These are phyloP conservation scores for Gastrophryne carolinensis DNA, from an alignment of 2,797 vertebrate species.

Conservation along the genomic window DNA sequence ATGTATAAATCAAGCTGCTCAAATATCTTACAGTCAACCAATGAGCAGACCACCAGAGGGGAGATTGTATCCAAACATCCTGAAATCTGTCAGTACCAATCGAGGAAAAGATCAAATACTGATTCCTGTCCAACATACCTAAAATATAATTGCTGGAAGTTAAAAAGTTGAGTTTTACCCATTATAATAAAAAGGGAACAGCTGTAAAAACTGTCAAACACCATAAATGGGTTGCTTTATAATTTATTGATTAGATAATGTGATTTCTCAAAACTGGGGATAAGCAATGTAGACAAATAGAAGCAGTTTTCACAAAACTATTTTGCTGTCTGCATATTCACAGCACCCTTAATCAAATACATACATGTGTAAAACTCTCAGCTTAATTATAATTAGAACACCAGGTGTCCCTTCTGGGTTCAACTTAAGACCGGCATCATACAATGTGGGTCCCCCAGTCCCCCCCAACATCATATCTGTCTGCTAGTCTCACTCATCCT, in stretches of 20 bases:
- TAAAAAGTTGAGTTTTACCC: not conserved
- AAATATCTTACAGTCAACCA: constrained; percentile 46
- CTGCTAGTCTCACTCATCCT: too few species aligned
- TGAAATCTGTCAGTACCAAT: constrained; percentile 34
- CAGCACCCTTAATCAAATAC: too few species aligned
- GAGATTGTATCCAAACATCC: constrained; percentile 26
- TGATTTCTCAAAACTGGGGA: not conserved
- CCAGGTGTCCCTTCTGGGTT: too few species aligned
- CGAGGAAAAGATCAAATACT: constrained; percentile 4
- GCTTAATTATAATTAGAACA: too few species aligned
- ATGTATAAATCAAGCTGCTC: constrained; percentile 47
- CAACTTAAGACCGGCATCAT: too few species aligned
- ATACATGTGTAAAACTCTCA: too few species aligned
- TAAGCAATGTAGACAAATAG: not conserved
- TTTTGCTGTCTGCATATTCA: too few species aligned
- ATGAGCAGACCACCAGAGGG: constrained; percentile 43
- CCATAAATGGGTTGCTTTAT: not conserved
- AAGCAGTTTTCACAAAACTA: too few species aligned
- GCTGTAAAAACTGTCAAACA: not conserved
- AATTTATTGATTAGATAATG: not conserved
- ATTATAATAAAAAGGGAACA: not conserved
- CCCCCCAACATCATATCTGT: too few species aligned
- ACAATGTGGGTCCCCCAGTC: too few species aligned
- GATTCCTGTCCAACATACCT: not conserved
- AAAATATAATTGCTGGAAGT: not conserved